A percentile compares a stretch with the other conserved stretches of the same genome.
phyloP scores from a whole-genome alignment of 2,113 vertebrate species.

The Baryphthengus martii region DNA sequence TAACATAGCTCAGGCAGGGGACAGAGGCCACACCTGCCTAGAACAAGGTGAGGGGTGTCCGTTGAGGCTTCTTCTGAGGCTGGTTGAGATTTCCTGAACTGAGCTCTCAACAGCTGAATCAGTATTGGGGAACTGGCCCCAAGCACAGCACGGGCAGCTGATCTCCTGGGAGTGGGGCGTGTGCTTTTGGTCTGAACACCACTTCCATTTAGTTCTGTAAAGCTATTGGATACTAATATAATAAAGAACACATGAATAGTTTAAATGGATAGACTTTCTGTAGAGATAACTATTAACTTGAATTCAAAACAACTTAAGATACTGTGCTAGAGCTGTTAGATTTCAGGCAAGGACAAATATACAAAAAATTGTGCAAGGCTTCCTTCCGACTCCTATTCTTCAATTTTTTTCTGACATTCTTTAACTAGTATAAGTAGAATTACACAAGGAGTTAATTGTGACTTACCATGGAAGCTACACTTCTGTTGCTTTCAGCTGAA shows the following conservation, averaged over 20 bases:
- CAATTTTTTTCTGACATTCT: neutral
- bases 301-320: neutral
- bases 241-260: neutral
- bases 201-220: neutral
- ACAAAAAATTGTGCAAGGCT: neutral
- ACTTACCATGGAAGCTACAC: neutral
- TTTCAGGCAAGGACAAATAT: neutral
- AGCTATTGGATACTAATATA: neutral
- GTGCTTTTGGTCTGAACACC: neutral
- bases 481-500: neutral
- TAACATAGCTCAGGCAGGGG: neutral
- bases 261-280: neutral
- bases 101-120: neutral
- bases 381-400: neutral
- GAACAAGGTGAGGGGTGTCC: neutral
- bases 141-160: neutral
- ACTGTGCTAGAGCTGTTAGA: neutral
- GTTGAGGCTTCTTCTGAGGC: neutral
- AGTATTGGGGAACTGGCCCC: fast-evolving
- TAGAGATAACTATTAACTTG: neutral
- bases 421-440: neutral
- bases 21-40: neutral
- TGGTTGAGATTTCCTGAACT: neutral
- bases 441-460: neutral
- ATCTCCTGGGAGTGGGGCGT: fast-evolving